phyloP scores from a whole-genome alignment of 64 coral and sea anemone species.

The Astreopora myriophthalma region DNA sequence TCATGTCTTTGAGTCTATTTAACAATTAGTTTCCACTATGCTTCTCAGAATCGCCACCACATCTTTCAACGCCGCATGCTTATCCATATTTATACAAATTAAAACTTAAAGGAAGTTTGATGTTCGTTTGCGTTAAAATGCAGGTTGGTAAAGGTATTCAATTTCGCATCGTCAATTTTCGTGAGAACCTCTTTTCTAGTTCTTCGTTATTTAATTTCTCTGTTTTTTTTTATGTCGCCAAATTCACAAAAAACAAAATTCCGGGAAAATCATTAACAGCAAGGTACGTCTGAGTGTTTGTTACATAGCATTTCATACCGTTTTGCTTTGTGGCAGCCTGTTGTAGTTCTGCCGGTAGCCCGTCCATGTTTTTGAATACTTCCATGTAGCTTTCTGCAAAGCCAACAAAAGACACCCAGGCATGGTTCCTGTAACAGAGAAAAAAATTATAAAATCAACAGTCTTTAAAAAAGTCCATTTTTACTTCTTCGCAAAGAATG shows the following conservation, averaged over 20 bases:
- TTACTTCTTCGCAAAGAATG: not conserved
- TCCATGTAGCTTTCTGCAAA: constrained; percentile 17
- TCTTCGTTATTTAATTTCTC: not conserved
- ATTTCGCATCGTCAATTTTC: not conserved
- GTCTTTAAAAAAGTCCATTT: not conserved
- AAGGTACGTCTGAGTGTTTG: not conserved
- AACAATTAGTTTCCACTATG: not conserved
- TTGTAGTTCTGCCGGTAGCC: not conserved
- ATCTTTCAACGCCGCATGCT: not conserved
- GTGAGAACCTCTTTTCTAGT: not conserved
- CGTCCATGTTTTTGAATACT: not conserved
- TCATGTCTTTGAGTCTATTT: too few relatives aligned
- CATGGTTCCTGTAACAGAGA: constrained; percentile 1
- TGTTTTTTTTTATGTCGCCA: not conserved
- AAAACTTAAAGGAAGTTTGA: not conserved
- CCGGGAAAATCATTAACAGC: not conserved
- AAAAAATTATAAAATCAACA: not conserved
- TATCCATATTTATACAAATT: not conserved
- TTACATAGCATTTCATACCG: not conserved
- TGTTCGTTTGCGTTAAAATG: not conserved
- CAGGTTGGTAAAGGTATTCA: not conserved
- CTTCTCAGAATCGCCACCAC: not conserved
- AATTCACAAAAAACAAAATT: too few relatives aligned
- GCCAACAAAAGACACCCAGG: not conserved
- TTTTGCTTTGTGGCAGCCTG: constrained; percentile 4